phyloP scores from a whole-genome alignment of 2,797 vertebrate genomes.

The Apogon hyalosoma region DNA sequence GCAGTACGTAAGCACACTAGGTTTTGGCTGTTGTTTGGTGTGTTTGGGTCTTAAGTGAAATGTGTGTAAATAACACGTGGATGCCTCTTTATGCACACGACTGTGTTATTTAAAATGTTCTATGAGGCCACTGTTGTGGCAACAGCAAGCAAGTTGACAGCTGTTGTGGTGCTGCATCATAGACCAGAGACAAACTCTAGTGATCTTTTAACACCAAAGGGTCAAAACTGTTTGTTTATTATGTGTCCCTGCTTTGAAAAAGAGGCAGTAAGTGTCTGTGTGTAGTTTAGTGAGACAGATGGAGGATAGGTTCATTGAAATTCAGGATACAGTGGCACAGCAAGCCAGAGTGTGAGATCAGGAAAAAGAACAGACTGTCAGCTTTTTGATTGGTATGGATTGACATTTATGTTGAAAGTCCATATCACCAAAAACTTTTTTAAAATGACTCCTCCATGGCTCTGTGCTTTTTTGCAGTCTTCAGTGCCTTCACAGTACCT shows the following conservation, averaged over 20 bases:
- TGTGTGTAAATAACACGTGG: background rate
- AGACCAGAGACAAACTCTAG: constrained; percentile 27
- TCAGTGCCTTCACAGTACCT: background rate
- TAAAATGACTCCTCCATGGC: background rate
- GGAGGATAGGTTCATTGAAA: background rate
- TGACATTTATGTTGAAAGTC: constrained; percentile 18
- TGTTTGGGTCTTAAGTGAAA: background rate
- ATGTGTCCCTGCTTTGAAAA: constrained; percentile 29
- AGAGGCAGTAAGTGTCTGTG: constrained; percentile 25
- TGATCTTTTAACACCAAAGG: constrained; percentile 57
- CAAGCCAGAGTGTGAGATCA: constrained; percentile 18
- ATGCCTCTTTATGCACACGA: constrained; percentile 5
- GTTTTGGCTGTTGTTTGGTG: constrained; percentile 6
- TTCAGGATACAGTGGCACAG: constrained; percentile 27
- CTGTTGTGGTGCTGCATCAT: constrained; percentile 42
- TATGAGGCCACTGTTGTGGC: constrained; percentile 59
- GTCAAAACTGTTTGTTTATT: constrained; percentile 65
- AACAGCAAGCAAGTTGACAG: constrained; percentile 54
- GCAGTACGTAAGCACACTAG: background rate
- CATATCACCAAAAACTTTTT: constrained; percentile 11
- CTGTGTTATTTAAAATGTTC: constrained; percentile 51
- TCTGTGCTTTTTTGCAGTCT: background rate
- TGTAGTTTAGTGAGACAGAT: constrained; percentile 12
- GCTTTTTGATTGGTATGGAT: constrained; percentile 16
- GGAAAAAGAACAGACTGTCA: constrained; percentile 5